Conservation (phyloP, 2,113 vertebrate genomes). For the Vombatus ursinus region DNA sequence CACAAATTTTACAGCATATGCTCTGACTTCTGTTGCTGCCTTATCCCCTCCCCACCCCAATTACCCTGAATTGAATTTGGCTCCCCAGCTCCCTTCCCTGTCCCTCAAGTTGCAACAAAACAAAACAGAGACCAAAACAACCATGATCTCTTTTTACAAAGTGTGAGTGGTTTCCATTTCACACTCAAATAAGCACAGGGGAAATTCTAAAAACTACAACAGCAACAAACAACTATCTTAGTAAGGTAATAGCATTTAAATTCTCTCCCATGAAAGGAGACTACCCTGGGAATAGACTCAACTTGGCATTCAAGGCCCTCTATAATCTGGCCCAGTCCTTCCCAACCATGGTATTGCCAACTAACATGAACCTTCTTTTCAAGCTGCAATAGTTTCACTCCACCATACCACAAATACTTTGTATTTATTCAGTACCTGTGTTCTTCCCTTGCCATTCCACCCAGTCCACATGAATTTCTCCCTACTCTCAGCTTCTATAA, state of each 20-base stretch:
- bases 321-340: background rate
- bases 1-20: background rate
- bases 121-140: background rate
- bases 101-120: background rate
- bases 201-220: background rate
- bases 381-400: background rate
- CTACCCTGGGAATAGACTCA: background rate
- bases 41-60: background rate
- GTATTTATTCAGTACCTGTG: background rate
- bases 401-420: background rate
- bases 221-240: background rate
- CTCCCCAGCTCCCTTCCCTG: background rate
- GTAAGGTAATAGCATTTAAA: background rate
- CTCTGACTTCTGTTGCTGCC: background rate
- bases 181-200: background rate
- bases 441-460: constrained; percentile 12
- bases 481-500: background rate
- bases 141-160: background rate
- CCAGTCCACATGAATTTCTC: background rate
- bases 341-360: background rate
- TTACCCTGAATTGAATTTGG: constrained; percentile 7
- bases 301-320: background rate
- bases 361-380: background rate
- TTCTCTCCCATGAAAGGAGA: background rate
- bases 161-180: background rate